These are phyloP conservation scores for Rhinolophus sinicus DNA, from an alignment of 2,113 vertebrate species.

Conservation along the genomic window DNA sequence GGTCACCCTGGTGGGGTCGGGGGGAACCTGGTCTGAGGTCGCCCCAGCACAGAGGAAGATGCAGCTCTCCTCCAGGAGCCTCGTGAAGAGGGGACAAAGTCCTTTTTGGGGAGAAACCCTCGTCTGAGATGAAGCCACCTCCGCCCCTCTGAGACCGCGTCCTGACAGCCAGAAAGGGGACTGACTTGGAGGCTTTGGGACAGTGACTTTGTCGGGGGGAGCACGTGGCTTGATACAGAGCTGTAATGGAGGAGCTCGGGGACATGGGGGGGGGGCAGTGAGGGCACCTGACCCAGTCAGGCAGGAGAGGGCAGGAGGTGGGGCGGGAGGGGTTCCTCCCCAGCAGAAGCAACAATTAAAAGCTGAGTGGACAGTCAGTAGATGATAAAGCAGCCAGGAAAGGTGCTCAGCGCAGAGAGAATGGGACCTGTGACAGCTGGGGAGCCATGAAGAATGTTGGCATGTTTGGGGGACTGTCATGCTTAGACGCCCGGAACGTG, in stretches of 20 bases:
- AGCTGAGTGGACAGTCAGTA: background rate
- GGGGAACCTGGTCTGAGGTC: background rate
- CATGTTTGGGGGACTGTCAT: background rate
- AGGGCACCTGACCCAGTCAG: background rate
- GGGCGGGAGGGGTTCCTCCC: background rate
- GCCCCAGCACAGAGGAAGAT: rapidly evolving
- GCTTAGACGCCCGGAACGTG: rapidly evolving
- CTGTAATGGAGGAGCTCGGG: background rate
- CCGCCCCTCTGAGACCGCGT: background rate
- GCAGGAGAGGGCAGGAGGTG: background rate
- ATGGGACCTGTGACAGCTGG: background rate
- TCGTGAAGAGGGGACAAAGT: background rate
- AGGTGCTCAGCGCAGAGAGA: background rate
- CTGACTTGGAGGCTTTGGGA: rapidly evolving
- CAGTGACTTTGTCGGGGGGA: background rate
- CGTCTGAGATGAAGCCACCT: background rate
- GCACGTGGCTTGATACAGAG: background rate
- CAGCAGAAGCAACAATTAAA: background rate
- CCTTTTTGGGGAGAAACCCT: background rate
- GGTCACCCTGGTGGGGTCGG: background rate
- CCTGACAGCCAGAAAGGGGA: background rate
- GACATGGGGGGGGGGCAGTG: background rate
- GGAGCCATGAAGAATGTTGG: background rate
- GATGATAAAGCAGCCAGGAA: background rate
- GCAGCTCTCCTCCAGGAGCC: background rate